Evolutionary conservation across 2,888 invertebrate genomes (phyloP), one percentile per base, ranked within the genome.

Genomic region (Neuroscelio doddi): DNA sequence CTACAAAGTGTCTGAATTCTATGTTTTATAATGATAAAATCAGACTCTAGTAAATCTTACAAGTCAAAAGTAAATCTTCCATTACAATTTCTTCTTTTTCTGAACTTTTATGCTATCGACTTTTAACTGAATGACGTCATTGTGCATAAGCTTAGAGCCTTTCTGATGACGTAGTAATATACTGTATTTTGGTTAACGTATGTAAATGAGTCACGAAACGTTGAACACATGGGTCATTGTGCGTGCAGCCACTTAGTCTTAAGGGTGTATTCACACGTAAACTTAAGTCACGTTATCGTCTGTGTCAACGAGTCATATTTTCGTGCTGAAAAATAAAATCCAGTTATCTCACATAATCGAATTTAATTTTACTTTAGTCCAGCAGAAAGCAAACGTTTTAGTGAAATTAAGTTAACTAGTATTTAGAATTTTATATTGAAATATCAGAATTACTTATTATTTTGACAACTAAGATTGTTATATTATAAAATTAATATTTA

Each of bases 121-220:
- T 16, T 4, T 16, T 39, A 32, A 32, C 2, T 30, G 32, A 56
- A 47, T 41, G 27, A 26, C 42, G 41, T 27, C 26, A 39, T 34
- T 41, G 16, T 24, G 10, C 10, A 38, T 16, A 38, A 38, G 8
- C 16, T 14, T 38, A 16, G 14, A 16, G 17, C 3, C 16, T 32
- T 32, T 30, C n/a, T 21, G n/a, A 10, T 29, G 17, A 44, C 30
- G 30, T 16, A 30, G 29, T 15, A 9, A n/a, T 34, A n/a, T 21
- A 38, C 29, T n/a, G 32, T 34, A 61, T 47, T 53, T 61, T 55
- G 39, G 39, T 46, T 27, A 55, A 38, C 17, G 1, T 50, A 26
- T 46, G 41, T 56, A 50, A 50, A 62, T 62, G 50, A 56, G 56
- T 62, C 56, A 62, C 44, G 39, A 56, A 56, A 36, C 12, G n/a